Percentiles rank a stretch among this genome's conserved stretches.
phyloP scores from a whole-genome alignment of 2,797 vertebrate species.

The Vespertilio murinus region DNA sequence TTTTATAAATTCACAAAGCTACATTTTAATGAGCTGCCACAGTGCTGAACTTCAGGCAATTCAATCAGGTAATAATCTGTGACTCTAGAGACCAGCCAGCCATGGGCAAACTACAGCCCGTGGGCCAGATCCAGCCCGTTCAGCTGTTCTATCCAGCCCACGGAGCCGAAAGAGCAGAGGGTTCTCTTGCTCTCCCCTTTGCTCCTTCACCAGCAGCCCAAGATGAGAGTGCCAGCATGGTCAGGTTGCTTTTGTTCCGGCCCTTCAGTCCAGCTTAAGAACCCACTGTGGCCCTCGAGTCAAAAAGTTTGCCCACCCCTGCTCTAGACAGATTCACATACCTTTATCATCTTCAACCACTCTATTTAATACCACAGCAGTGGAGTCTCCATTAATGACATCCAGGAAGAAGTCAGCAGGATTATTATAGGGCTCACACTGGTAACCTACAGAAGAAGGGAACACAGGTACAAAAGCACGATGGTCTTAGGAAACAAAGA shows the following conservation, averaged over 20 bases:
- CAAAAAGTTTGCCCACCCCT: too few species aligned
- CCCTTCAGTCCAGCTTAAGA: too few species aligned
- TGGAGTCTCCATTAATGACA: constrained; percentile 91
- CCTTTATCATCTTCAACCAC: constrained; percentile 70
- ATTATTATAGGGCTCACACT: constrained; percentile 93
- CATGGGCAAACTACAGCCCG: too few species aligned
- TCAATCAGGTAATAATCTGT: not conserved
- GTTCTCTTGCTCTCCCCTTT: too few species aligned
- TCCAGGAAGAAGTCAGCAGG: constrained; percentile 97
- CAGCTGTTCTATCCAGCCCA: too few species aligned
- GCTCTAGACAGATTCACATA: constrained; percentile 51
- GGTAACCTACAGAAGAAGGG: constrained; percentile 85
- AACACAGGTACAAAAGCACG: not conserved
- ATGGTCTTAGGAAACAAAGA: not conserved
- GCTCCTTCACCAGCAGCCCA: too few species aligned
- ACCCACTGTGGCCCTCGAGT: too few species aligned
- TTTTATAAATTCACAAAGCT: not conserved
- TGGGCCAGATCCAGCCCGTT: too few species aligned
- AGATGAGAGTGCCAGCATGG: too few species aligned
- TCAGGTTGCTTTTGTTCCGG: too few species aligned
- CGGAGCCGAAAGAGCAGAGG: too few species aligned
- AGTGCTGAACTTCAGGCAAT: not conserved
- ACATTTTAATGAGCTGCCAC: not conserved
- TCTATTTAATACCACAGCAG: constrained; percentile 81
- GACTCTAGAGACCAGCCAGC: too few species aligned